A percentile compares a stretch with the other conserved stretches of the same genome.
These are phyloP conservation scores for Asarcornis scutulata DNA, from an alignment of 2,113 vertebrate genomes.

Conservation along the genomic window DNA sequence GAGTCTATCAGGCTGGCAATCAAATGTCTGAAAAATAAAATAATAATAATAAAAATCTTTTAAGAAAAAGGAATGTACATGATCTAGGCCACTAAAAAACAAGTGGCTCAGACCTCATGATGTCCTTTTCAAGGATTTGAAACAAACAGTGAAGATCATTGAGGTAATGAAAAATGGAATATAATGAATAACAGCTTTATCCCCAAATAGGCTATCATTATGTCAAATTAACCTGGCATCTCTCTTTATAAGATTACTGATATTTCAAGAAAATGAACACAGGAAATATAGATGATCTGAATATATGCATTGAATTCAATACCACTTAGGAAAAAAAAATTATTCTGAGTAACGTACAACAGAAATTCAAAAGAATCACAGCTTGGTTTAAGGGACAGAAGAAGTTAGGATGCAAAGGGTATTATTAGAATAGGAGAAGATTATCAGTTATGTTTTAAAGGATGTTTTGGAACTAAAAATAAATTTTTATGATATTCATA, in stretches of 20 bases:
- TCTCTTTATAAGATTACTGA: not conserved
- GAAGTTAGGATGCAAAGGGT: not conserved
- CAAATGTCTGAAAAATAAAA: constrained; percentile 1
- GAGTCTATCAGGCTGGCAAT: not conserved
- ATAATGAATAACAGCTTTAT: not conserved
- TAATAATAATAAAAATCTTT: not conserved
- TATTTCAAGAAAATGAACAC: not conserved
- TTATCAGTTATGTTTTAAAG: not conserved
- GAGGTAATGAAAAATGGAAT: not conserved
- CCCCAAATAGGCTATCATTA: not conserved
- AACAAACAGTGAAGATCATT: not conserved
- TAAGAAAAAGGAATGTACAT: not conserved
- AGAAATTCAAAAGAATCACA: not conserved
- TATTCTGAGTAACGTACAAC: not conserved
- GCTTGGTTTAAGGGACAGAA: not conserved
- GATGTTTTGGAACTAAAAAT: not conserved
- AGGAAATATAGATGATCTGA: not conserved
- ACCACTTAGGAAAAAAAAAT: not conserved
- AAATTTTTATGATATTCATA: not conserved
- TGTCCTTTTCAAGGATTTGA: not conserved
- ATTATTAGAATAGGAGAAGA: not conserved
- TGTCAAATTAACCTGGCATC: not conserved
- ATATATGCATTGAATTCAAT: not conserved
- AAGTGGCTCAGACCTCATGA: not conserved
- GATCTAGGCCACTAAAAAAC: not conserved